These are phyloP conservation scores for Rhinopithecus roxellana DNA, from an alignment of 2,113 vertebrate species.

Conservation along the genomic window DNA sequence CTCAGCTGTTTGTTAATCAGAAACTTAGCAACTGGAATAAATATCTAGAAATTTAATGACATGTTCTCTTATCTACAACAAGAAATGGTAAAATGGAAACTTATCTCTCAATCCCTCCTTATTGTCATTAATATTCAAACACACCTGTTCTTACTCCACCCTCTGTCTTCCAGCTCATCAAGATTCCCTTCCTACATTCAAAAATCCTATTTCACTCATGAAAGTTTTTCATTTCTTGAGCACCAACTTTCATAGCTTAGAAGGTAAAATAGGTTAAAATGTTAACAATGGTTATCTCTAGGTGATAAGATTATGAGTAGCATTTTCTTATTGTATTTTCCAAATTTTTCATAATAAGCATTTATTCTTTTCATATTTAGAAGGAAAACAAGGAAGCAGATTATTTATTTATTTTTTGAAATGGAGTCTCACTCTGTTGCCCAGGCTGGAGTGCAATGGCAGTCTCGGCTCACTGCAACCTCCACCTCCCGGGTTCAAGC, in stretches of 20 bases:
- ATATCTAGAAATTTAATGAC: slow-evolving; percentile 12
- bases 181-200: background rate
- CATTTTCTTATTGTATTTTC: background rate
- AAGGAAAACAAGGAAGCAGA: background rate
- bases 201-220: background rate
- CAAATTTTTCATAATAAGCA: background rate
- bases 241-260: background rate
- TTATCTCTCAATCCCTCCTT: background rate
- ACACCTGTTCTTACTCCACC: background rate
- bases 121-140: background rate
- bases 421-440: no score
- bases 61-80: background rate
- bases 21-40: slow-evolving; percentile 12
- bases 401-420: no score
- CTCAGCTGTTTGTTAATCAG: slow-evolving; percentile 46
- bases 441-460: no score
- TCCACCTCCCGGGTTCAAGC: no score
- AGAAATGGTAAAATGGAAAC: background rate
- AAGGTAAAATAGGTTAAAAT: background rate
- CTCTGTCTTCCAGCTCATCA: background rate
- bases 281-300: background rate
- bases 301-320: background rate
- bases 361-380: slow-evolving; percentile 34
- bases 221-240: background rate
- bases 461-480: no score